phyloP scores from a whole-genome alignment of 1,140 invertebrate genomes.

The Calliphora vicina region DNA sequence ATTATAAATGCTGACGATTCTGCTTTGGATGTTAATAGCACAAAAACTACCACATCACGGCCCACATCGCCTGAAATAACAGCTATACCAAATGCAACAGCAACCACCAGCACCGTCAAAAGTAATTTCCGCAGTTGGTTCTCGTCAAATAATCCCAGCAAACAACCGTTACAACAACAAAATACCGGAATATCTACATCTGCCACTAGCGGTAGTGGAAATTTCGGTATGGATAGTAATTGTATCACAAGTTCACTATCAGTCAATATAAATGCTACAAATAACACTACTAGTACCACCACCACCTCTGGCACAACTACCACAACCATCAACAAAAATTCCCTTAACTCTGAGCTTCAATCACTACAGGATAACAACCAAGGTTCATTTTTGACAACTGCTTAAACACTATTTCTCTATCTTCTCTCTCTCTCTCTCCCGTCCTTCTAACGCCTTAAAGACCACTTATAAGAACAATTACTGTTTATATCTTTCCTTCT shows the following conservation, averaged over 20 bases:
- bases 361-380: slow-evolving; percentile 57
- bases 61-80: slow-evolving; percentile 54
- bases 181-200: slow-evolving; percentile 33
- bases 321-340: slow-evolving; percentile 56
- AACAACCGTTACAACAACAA: slow-evolving; percentile 32
- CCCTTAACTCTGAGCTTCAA: slow-evolving; percentile 55
- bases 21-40: slow-evolving; percentile 21
- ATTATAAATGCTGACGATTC: slow-evolving; percentile 54
- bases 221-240: slow-evolving; percentile 59
- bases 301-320: slow-evolving; percentile 38
- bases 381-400: slow-evolving; percentile 59
- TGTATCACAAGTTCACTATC: slow-evolving; percentile 34
- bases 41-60: slow-evolving; percentile 45
- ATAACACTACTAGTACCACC: slow-evolving; percentile 27
- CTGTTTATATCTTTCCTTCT: background rate
- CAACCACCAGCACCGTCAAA: slow-evolving; percentile 42
- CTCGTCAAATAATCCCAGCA: slow-evolving; percentile 39
- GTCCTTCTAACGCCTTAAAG: background rate
- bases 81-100: slow-evolving; percentile 45
- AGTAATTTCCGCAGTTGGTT: slow-evolving; percentile 45
- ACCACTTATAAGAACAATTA: background rate
- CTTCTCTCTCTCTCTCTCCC: background rate
- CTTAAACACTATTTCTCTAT: slow-evolving; percentile 41
- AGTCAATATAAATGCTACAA: slow-evolving; percentile 5
- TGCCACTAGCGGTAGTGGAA: slow-evolving; percentile 42